A percentile compares a stretch with the other conserved stretches of the same genome.
These are phyloP conservation scores for Lepidochrysops patricia DNA, from an alignment of 2,888 invertebrate species.

Conservation along the genomic window DNA sequence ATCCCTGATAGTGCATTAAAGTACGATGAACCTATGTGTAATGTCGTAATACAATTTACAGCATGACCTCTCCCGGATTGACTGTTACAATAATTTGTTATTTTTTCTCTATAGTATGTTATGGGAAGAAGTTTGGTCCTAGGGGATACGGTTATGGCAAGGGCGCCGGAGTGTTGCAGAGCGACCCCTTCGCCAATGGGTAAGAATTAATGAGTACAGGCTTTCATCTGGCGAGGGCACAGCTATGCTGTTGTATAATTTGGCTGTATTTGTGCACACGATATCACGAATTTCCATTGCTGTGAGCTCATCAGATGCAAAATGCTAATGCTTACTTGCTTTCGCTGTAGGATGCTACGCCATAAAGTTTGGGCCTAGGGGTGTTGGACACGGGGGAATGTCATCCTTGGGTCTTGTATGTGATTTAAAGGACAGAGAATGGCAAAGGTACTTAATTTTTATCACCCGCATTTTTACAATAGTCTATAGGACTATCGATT, in stretches of 20 bases:
- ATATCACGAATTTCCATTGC: conserved; percentile 25
- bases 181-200: conserved; percentile 90
- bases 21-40: conserved; percentile 10
- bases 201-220: conserved; percentile 62
- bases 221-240: conserved; percentile 59
- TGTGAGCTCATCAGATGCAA: conserved; percentile 51
- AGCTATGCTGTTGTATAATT: conserved; percentile 30
- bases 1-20: conserved; percentile 7
- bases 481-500: conserved; percentile 40
- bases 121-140: conserved; percentile 97
- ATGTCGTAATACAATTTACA: conserved; percentile 16
- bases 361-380: conserved; percentile 95
- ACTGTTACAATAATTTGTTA: conserved; percentile 31
- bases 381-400: conserved; percentile 94
- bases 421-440: conserved; percentile 85
- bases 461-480: conserved; percentile 32
- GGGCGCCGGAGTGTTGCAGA: conserved; percentile 94
- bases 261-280: conserved; percentile 14
- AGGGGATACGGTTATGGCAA: conserved; percentile 98
- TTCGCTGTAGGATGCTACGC: conserved; percentile 91
- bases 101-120: conserved; percentile 84
- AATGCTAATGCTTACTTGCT: conserved; percentile 59
- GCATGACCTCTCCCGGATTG: conserved; percentile 21
- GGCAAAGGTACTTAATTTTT: conserved; percentile 78
- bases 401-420: conserved; percentile 88